Conservation (phyloP, 2,888 invertebrate genomes). For the Cylindroiulus punctatus region DNA sequence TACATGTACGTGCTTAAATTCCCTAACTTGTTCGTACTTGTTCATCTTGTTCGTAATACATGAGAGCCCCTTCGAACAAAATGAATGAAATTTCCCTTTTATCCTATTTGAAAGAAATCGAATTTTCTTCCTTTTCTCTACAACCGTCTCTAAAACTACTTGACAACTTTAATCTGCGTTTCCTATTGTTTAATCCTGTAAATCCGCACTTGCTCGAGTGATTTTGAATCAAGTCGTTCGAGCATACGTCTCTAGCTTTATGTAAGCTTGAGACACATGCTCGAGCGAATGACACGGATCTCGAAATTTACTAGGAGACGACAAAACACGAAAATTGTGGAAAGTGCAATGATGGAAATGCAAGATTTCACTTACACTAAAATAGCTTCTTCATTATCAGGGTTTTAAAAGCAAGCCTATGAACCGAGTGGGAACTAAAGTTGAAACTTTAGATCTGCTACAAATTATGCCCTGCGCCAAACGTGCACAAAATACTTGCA, state of each 20-base stretch:
- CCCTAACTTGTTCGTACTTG: neutral
- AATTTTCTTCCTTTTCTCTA: neutral
- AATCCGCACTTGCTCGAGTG: conserved; percentile 16
- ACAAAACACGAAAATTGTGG: neutral
- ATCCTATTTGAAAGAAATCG: conserved; percentile 19
- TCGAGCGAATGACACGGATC: conserved; percentile 31
- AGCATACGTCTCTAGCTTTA: conserved; percentile 21
- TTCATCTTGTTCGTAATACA: neutral
- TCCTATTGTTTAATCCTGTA: conserved; percentile 38
- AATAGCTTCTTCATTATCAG: neutral
- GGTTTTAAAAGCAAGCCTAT: neutral
- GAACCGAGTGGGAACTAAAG: no score
- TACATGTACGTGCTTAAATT: no score
- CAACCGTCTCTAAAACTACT: conserved; percentile 25
- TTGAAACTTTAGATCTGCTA: no score
- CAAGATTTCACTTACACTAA: neutral
- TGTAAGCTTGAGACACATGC: conserved; percentile 29
- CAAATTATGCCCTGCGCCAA: no score
- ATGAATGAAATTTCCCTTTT: conserved; percentile 6
- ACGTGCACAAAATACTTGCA: no score
- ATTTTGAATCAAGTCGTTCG: conserved; percentile 25
- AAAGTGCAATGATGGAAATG: neutral
- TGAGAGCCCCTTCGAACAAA: neutral
- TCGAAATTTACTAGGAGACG: conserved; percentile 2
- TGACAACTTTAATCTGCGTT: conserved; percentile 26